Evolutionary conservation across 1,140 invertebrate species (phyloP), one percentile per base, ranked within the genome.

Genomic region (Scaptomyza montana): DNA sequence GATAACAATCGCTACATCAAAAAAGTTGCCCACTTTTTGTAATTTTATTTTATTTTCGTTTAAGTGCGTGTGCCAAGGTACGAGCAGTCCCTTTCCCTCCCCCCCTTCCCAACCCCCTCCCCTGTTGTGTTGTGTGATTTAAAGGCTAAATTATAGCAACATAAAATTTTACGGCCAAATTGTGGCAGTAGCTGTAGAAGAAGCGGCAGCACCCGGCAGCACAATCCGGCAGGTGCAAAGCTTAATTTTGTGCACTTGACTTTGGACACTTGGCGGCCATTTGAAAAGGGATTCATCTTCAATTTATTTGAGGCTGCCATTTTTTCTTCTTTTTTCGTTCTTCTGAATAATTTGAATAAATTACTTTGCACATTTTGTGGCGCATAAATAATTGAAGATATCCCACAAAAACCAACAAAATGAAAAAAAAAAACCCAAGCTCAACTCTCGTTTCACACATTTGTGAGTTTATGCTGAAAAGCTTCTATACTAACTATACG

Each of bases 31-130:
- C 82, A 86, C 82, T 86, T 86, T 87, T 87, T 86, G 82, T 86
- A 82, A 86, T 86, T 87, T 86, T 86, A 86, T 86, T 86, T 86
- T 86, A 86, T 86, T 86, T 87, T 82, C 82, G 78, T 82, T 86
- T 86, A 86, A 86, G 87, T 87, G 82, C 82, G 82, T 86, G 75
- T 47, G 67, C 25, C 68, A 60, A 74, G 66, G 66, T 70, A 59
- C 64, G 59, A 59, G 13, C 56, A 55, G 21, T 39, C 33, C 56
- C 10, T 50, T 13, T 49, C 36, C 28, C 19, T 16, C n/a, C 10
- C 33, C 45, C 0, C 13, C 54, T n/a, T n/a, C n/a, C n/a, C n/a
- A n/a, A 59, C 66, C 54, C 63, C 60, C 61, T 65, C 45, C 36
- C 61, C 12, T 57, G 61, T 39, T 12, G 25, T 28, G 28, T 46